Evolutionary conservation across 1,140 invertebrate species (phyloP), one percentile per base, ranked within the genome.

Genomic region (Panagrolaimus sp.): DNA sequence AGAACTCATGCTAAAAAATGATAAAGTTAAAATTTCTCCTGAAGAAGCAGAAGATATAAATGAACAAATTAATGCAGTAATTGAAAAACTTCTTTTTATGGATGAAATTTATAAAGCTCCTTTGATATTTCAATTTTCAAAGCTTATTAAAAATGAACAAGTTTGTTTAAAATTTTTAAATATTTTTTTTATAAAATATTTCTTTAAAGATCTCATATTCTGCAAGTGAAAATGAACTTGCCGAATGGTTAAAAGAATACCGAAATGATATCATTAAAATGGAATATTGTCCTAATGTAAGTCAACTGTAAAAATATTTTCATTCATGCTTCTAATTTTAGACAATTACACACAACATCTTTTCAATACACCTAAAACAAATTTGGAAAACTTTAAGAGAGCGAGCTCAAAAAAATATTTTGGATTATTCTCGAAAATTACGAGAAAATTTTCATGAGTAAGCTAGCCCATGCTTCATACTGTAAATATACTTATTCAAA

Each of bases 161-260:
- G 71, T 72, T 14, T 14, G 14, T 43, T 16, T 51, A 11, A 8
- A 0, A 20, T 51, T 1, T 57, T 23, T n/a, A 0, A 57, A 57
- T 7, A 57, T 23, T 13, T 57, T 20, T n/a, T n/a, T 5, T 61
- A 74, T 0, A 16, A 45, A 14, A 47, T 13, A 11, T 25, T 25
- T 23, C 51, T 9, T 25, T 25, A 45, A 9, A 72, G 71, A 75
- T 73, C 11, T 25, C 71, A 23, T 42, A 42, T 42, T 77, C 46
- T 46, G 72, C 74, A 2, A 75, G 38, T 38, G 71, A 73, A 70
- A 70, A 66, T 11, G 77, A 76, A 25, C 48, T 73, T 20, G 66
- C 51, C 0, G 73, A 73, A 53, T 23, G 71, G 45, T 42, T 73
- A 1, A 25, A 38, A 23, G 23, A 68, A 20, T 71, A 70, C 20